Percentiles rank a stretch among this genome's conserved stretches.
Evolutionary conservation across 2,113 vertebrate species (phyloP).

Genomic region (Tachycineta bicolor): DNA sequence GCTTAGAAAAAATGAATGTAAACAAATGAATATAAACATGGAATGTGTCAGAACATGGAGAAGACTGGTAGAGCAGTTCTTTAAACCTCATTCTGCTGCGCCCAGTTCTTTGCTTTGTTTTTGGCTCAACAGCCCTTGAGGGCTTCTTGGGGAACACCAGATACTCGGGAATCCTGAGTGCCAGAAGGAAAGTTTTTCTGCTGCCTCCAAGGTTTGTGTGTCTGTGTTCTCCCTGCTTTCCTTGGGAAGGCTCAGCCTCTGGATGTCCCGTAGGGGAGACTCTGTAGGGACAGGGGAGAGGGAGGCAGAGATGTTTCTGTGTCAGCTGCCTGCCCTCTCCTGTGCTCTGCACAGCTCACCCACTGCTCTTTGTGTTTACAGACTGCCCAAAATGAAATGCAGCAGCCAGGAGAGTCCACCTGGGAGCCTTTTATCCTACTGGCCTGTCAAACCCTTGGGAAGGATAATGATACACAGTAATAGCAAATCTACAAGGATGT

Average conservation of each 20-base stretch:
- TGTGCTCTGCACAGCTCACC: neutral
- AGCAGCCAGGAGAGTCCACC: neutral
- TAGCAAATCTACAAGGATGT: neutral
- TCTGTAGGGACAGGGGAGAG: neutral
- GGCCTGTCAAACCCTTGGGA: neutral
- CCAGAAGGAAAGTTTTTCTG: neutral
- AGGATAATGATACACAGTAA: neutral
- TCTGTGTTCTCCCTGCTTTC: neutral
- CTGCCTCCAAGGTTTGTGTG: neutral
- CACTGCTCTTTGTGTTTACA: neutral
- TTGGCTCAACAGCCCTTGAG: neutral
- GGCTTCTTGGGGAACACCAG: neutral
- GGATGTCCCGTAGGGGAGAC: rapidly evolving
- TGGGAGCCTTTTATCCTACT: neutral
- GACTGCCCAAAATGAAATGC: neutral
- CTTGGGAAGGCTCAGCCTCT: neutral
- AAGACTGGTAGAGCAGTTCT: neutral
- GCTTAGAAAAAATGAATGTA: neutral
- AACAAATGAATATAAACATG: neutral
- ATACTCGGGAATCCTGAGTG: neutral
- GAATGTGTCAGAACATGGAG: neutral
- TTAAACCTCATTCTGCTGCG: neutral
- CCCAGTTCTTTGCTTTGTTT: neutral
- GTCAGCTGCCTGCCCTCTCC: neutral
- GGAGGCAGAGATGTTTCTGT: rapidly evolving